A percentile compares a stretch with the other conserved stretches of the same genome.
Conservation (phyloP, 2,113 vertebrate genomes). For the Zosterops japonicus region DNA sequence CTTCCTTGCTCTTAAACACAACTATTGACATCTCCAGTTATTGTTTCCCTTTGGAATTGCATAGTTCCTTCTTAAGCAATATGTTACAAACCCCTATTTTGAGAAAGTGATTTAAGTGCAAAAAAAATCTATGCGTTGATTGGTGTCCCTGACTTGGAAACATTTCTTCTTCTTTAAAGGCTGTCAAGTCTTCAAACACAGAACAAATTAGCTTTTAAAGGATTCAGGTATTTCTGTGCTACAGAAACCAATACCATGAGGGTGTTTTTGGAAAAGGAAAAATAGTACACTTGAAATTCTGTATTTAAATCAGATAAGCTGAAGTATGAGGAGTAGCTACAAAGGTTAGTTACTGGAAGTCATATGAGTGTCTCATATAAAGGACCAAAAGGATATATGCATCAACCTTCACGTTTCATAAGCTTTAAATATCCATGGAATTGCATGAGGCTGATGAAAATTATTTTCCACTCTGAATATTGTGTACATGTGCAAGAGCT, state of each 20-base stretch:
- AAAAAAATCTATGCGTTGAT: background rate
- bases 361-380: background rate
- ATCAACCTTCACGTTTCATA: background rate
- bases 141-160: background rate
- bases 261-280: background rate
- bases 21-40: background rate
- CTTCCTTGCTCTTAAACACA: background rate
- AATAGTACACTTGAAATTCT: background rate
- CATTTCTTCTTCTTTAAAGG: background rate
- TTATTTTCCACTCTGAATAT: background rate
- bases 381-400: background rate
- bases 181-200: background rate
- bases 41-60: background rate
- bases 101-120: background rate
- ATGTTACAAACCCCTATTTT: background rate
- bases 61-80: background rate
- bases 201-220: background rate
- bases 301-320: background rate
- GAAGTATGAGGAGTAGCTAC: background rate
- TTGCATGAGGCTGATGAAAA: background rate
- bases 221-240: background rate
- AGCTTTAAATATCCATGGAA: background rate
- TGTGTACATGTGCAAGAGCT: background rate
- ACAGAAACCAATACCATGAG: background rate
- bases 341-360: background rate